These are phyloP conservation scores for Cryptophagus acutangulus DNA, from an alignment of 2,888 invertebrate genomes.

Conservation along the genomic window DNA sequence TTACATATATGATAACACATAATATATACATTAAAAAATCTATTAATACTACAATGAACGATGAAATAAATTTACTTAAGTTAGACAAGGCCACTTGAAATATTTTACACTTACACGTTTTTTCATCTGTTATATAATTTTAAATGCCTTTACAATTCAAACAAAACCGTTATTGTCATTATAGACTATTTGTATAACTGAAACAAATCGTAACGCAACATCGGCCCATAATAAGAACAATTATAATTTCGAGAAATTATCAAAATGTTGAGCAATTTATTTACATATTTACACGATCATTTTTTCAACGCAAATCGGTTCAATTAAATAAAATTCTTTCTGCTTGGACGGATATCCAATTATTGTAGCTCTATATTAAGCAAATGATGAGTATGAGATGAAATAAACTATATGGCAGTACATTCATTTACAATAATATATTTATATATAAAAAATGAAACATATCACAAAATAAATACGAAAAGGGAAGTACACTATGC, in stretches of 20 bases:
- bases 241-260: conserved; percentile 2
- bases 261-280: conserved; percentile 34
- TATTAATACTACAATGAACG: conserved; percentile 33
- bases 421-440: conserved; percentile 1
- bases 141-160: too few species aligned
- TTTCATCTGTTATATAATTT: background rate
- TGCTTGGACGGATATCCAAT: conserved; percentile 29
- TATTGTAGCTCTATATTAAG: conserved; percentile 10
- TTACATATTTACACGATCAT: conserved; percentile 29
- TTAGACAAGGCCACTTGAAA: conserved; percentile 38
- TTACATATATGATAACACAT: conserved; percentile 38
- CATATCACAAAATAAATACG: conserved; percentile 11
- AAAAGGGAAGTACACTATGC: conserved; percentile 7
- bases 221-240: background rate
- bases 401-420: conserved; percentile 3
- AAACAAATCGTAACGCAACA: too few species aligned
- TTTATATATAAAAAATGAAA: conserved; percentile 4
- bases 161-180: too few species aligned
- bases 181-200: too few species aligned
- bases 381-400: background rate
- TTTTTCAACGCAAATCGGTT: background rate
- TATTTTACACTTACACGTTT: conserved; percentile 10
- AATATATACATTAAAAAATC: conserved; percentile 29
- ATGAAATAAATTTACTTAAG: conserved; percentile 29
- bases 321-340: conserved; percentile 1